phyloP scores from a whole-genome alignment of 2,888 invertebrate genomes.

The Bombylius major region DNA sequence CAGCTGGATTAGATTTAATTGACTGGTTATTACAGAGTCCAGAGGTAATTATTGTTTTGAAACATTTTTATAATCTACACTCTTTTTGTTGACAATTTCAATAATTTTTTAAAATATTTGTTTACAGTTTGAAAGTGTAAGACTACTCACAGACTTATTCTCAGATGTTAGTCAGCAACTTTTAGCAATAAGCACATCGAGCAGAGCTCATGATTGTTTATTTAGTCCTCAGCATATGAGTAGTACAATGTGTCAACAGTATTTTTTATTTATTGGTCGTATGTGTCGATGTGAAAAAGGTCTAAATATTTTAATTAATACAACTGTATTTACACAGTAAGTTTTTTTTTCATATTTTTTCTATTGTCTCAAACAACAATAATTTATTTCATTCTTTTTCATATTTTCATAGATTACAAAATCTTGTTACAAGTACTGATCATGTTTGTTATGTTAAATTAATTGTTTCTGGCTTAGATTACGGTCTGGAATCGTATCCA shows the following conservation, averaged over 20 bases:
- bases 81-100: neutral
- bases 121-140: constrained; percentile 50
- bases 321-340: constrained; percentile 64
- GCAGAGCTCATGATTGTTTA: constrained; percentile 72
- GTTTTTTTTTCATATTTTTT: constrained; percentile 16
- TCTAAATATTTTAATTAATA: constrained; percentile 55
- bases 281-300: constrained; percentile 61
- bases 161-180: constrained; percentile 66
- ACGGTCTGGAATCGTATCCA: constrained; percentile 59
- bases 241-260: constrained; percentile 84
- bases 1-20: constrained; percentile 33
- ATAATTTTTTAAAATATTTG: neutral
- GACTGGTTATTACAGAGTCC: constrained; percentile 30
- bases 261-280: constrained; percentile 86
- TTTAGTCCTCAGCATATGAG: constrained; percentile 80
- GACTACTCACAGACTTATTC: constrained; percentile 64
- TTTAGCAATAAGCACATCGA: constrained; percentile 54
- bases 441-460: constrained; percentile 90
- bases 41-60: constrained; percentile 19
- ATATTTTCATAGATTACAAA: constrained; percentile 47
- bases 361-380: neutral
- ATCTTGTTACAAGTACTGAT: constrained; percentile 67
- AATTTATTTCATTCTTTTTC: neutral
- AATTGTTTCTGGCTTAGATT: constrained; percentile 84
- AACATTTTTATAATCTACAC: neutral